Conservation (phyloP, 2,797 vertebrate species). For the Leptoclinus maculatus region DNA sequence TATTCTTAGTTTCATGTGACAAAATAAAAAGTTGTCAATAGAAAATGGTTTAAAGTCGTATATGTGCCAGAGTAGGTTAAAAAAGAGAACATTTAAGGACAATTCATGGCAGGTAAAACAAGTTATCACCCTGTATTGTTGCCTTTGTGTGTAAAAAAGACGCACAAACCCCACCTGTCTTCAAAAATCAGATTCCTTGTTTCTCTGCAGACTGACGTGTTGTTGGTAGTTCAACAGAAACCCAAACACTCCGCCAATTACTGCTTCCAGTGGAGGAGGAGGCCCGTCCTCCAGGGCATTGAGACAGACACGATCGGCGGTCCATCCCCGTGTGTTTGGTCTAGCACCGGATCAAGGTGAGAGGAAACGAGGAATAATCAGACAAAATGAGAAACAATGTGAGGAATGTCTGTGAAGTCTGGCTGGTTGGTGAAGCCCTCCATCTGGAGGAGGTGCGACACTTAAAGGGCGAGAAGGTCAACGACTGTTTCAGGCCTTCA, state of each 20-base stretch:
- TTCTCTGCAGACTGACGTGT: neutral
- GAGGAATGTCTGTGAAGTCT: conserved; percentile 76
- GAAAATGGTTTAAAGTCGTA: neutral
- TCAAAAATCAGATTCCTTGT: neutral
- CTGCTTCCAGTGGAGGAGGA: conserved; percentile 28
- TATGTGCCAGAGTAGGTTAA: no score
- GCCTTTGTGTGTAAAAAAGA: neutral
- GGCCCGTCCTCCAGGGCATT: conserved; percentile 48
- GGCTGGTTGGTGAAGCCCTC: conserved; percentile 30
- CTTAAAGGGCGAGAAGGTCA: conserved; percentile 51
- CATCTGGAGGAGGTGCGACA: conserved; percentile 64
- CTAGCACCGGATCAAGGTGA: conserved; percentile 69
- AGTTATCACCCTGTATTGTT: neutral
- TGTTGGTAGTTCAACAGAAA: conserved; percentile 31
- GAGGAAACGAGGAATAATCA: conserved; percentile 66
- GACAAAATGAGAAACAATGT: conserved; percentile 55
- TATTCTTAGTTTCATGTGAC: neutral
- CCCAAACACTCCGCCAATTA: conserved; percentile 74
- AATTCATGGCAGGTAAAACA: neutral
- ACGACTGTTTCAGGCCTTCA: conserved; percentile 48
- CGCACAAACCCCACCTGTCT: conserved; percentile 34
- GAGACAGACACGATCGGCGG: conserved; percentile 27
- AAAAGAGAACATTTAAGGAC: neutral
- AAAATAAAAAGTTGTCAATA: neutral
- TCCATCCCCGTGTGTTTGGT: conserved; percentile 69